Evolutionary conservation across 2,888 invertebrate species (phyloP), one percentile per base, ranked within the genome.

Genomic region (Chloromyia formosa): DNA sequence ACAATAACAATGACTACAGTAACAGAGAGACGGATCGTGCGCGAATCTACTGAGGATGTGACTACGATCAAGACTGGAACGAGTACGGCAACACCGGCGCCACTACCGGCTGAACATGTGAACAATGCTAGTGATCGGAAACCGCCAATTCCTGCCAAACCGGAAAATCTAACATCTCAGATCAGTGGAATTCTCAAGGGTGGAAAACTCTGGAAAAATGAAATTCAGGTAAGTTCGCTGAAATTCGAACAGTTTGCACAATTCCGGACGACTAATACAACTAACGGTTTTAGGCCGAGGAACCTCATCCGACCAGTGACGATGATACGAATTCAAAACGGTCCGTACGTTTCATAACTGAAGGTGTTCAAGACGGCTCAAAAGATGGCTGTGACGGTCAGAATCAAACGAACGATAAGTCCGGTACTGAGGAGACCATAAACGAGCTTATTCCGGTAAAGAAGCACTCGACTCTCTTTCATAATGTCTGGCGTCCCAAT

Each of bases 141-240:
- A 16, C 71, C 71, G 18, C 71, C 71, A 4, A 56, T 71, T 18
- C 71, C 62, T 79, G 81, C 82, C 75, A 83, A 83, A 73, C 82
- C 86, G 40, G 88, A 89, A 75, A 87, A 84, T 75, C 90, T 90
- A 0, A 90, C 91, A 1, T 86, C 87, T 76, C 87, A 88, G 74
- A 86, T 91, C 42, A 91, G 90, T 62, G 93, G 94, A 35, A 94
- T 93, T 76, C 86, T 93, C 3, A 93, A 93, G 83, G 93, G 93
- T 14, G 93, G 93, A 9, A 88, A 92, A 77, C 86, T 93, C 14
- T 93, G 93, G 93, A 92, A 92, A 80, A 89, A 89, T 75, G 83
- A 89, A 74, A 88, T 88, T 77, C 89, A 88, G 88, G 90, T 89
- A 79, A 80, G 78, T 79, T 56, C 10, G 9, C 12, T 58, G 16